These are phyloP conservation scores for Marmota monax DNA, from an alignment of 2,113 vertebrate genomes.

Conservation along the genomic window DNA sequence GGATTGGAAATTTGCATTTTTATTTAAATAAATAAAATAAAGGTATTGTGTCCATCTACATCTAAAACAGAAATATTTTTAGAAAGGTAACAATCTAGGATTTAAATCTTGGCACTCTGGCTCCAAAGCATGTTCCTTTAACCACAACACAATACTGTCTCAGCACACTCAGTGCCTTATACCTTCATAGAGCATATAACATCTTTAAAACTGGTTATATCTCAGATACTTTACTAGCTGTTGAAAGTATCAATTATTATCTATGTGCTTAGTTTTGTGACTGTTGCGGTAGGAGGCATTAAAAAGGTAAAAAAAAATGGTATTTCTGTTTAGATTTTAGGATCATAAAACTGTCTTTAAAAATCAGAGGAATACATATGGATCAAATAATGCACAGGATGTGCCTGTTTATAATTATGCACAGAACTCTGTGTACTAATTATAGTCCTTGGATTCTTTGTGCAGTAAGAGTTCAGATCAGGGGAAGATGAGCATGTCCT, in stretches of 20 bases:
- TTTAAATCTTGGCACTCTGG: not conserved
- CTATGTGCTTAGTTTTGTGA: too few relatives aligned
- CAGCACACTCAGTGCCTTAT: not conserved
- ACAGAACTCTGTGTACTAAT: not conserved
- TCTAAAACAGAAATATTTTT: too few relatives aligned
- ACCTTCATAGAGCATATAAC: not conserved
- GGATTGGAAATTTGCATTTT: too few relatives aligned
- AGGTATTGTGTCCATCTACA: too few relatives aligned
- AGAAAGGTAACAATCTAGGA: too few relatives aligned
- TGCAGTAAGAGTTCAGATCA: not conserved
- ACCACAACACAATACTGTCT: not conserved
- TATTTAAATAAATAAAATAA: too few relatives aligned
- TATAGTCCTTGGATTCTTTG: not conserved
- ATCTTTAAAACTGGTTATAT: too few relatives aligned
- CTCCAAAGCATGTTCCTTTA: not conserved
- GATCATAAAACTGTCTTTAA: not conserved
- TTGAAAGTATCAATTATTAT: too few relatives aligned
- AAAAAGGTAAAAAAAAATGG: too few relatives aligned
- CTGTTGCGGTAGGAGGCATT: too few relatives aligned
- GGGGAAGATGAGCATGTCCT: not conserved
- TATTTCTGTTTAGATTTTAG: not conserved
- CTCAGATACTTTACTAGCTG: too few relatives aligned
- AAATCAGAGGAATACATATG: not conserved
- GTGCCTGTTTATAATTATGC: not conserved
- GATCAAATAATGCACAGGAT: not conserved